Evolutionary conservation across 2,113 vertebrate species (phyloP), one percentile per base, ranked within the genome.

Genomic region (Marmota flaviventris): DNA sequence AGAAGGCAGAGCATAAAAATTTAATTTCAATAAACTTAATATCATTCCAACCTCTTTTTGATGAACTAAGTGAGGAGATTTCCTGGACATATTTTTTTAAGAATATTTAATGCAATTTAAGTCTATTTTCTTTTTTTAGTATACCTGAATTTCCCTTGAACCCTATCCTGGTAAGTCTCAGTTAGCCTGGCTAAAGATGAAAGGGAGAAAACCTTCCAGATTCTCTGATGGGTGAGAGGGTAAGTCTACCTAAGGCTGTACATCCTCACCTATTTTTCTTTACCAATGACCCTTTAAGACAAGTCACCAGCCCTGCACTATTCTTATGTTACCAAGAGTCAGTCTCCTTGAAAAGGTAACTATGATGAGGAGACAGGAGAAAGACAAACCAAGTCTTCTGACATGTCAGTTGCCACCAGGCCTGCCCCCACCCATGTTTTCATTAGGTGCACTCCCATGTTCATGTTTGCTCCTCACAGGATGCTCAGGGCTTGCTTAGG

Each of bases 111-210:
- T 56, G 13, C 29, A 67, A 91, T 81, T 12, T 34, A 63, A 22
- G 42, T 77, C n/a, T 83, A 69, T 70, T 61, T 95, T 83, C 34
- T 83, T 25, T 63, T 89, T 20, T 93, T 88, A 88, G 17, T 83
- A 22, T 56, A 24, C 13, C 22, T 93, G 76, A 83, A 78, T 75
- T 91, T 94, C 75, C n/a, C 69, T 70, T 69, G 45, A 75, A 86
- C 25, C 7, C 42, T 70, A 5, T n/a, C 10, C 11, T n/a, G 72
- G 72, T 73, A 86, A 89, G 78, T 78, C 78, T 92, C 91, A 78
- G 27, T 78, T 78, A 94, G 20, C 81, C 56, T 76, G 53, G 63
- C 7, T 65, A 27, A 83, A 85, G 51, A 58, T 37, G 53, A 1
- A n/a, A 69, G n/a, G 37, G 18, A 89, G 48, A 83, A 70, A 93